Percentiles rank a stretch among this genome's conserved stretches.
phyloP scores from a whole-genome alignment of 2,888 invertebrate genomes.

The Pristionchus arcanus region DNA sequence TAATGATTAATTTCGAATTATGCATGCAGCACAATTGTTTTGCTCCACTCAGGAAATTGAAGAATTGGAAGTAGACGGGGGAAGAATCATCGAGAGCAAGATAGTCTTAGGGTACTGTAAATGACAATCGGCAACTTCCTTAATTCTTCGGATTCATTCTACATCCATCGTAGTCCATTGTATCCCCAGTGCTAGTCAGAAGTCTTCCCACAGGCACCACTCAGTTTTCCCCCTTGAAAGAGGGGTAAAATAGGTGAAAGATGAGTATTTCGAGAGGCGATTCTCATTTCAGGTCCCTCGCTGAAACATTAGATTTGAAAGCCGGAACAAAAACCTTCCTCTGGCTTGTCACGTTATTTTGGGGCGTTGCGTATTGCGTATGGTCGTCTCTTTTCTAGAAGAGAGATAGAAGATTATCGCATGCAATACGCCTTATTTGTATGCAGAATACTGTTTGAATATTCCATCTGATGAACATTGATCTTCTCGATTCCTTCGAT shows the following conservation, averaged over 20 bases:
- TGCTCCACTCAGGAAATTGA: not conserved
- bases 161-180: constrained; percentile 5
- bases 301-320: constrained; percentile 10
- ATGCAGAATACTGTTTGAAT: not conserved
- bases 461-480: not conserved
- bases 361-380: not conserved
- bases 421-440: not conserved
- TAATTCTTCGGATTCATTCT: not conserved
- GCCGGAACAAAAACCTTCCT: constrained; percentile 14
- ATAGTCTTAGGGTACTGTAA: not conserved
- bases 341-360: not conserved
- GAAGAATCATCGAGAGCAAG: not conserved
- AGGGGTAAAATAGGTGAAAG: constrained; percentile 35
- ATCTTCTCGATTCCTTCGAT: not conserved
- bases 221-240: constrained; percentile 7
- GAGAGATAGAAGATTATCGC: not conserved
- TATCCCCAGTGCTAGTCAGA: not conserved
- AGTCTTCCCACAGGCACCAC: not conserved
- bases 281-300: not conserved
- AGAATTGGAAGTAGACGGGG: not conserved
- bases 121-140: not conserved
- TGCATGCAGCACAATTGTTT: constrained; percentile 19
- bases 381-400: not conserved
- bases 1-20: not conserved
- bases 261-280: constrained; percentile 6